These are phyloP conservation scores for Neoitamus cyanurus DNA, from an alignment of 2,888 invertebrate genomes.

Conservation along the genomic window DNA sequence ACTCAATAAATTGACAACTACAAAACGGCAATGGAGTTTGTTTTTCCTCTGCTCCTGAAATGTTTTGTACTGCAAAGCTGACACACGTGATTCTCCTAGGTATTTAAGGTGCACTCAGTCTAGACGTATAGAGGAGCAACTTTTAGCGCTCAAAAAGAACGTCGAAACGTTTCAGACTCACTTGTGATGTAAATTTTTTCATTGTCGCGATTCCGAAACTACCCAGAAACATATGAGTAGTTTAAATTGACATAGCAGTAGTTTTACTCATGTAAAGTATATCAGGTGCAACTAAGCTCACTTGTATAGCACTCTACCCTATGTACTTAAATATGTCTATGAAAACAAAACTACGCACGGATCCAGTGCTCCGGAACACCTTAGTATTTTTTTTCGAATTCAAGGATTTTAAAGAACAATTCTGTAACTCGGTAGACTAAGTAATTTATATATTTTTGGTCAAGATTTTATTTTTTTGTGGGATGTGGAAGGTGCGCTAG, in stretches of 20 bases:
- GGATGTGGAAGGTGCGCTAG: not conserved
- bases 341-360: not conserved
- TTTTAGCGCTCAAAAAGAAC: not conserved
- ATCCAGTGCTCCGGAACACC: not conserved
- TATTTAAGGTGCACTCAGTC: not conserved
- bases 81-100: conserved; percentile 18
- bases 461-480: not conserved
- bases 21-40: not conserved
- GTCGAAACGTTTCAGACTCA: not conserved
- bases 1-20: conserved; percentile 73
- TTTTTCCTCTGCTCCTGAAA: conserved; percentile 18
- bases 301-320: not conserved
- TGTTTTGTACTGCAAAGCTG: conserved; percentile 3
- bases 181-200: conserved; percentile 7
- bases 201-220: not conserved
- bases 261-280: conserved; percentile 1
- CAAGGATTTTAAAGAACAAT: not conserved
- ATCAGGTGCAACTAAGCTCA: not conserved
- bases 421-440: not conserved
- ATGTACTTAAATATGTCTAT: not conserved
- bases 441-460: not conserved
- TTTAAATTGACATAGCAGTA: not conserved
- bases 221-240: not conserved
- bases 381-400: not conserved
- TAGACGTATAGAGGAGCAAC: not conserved